Percentiles rank a stretch among this genome's conserved stretches.
Conservation (phyloP, 1,140 invertebrate species). For the Hyles vespertilio region DNA sequence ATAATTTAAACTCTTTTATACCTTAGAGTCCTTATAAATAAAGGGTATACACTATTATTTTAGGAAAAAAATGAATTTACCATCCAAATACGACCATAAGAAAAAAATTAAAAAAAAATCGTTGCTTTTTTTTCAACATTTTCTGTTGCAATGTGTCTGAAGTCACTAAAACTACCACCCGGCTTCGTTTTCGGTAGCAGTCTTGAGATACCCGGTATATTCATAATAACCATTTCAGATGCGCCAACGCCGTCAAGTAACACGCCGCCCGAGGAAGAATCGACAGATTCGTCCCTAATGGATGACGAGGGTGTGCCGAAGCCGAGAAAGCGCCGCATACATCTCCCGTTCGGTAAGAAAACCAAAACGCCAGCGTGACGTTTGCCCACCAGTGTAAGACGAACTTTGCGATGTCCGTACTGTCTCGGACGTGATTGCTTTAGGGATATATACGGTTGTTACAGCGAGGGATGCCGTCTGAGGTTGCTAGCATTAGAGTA, state of each 20-base stretch:
- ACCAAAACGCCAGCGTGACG: conserved; percentile 65
- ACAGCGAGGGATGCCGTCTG: neutral
- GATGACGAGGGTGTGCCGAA: conserved; percentile 59
- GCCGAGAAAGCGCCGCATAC: conserved; percentile 50
- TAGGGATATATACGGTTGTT: conserved; percentile 7
- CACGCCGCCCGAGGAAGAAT: conserved; percentile 61
- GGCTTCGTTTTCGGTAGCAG: too few relatives aligned
- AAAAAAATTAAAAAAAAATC: too few relatives aligned
- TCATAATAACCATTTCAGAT: conserved; percentile 11
- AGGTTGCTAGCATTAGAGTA: conserved; percentile 1
- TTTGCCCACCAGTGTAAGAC: conserved; percentile 1
- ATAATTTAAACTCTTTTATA: too few relatives aligned
- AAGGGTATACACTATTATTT: too few relatives aligned
- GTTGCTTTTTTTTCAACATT: too few relatives aligned
- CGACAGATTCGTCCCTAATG: conserved; percentile 63
- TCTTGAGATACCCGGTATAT: too few relatives aligned
- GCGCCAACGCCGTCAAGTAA: conserved; percentile 37
- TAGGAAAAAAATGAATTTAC: too few relatives aligned
- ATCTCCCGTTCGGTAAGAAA: conserved; percentile 64
- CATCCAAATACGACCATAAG: too few relatives aligned
- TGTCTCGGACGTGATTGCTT: conserved; percentile 2
- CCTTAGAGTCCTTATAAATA: too few relatives aligned
- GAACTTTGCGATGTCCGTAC: conserved; percentile 6
- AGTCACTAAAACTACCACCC: too few relatives aligned
- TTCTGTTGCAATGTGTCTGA: too few relatives aligned